These are phyloP conservation scores for Girardia tigrina DNA, from an alignment of 2,888 invertebrate genomes.

Conservation along the genomic window DNA sequence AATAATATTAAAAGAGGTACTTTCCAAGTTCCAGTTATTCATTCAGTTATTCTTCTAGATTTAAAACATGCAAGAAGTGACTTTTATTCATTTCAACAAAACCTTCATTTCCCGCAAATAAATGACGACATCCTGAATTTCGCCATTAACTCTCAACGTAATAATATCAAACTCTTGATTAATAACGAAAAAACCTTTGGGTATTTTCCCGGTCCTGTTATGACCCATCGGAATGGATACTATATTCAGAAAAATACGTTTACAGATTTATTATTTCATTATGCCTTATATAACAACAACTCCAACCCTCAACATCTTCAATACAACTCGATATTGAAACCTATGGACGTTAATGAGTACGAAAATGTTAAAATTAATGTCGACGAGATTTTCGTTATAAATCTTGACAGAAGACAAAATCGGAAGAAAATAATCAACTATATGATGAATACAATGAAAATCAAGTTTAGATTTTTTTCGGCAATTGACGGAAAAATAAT, in stretches of 20 bases:
- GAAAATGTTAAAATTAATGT: slow-evolving; percentile 29
- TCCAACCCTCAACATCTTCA: neutral
- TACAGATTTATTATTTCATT: neutral
- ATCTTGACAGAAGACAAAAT: slow-evolving; percentile 68
- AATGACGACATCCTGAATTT: slow-evolving; percentile 81
- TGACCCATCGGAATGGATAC: neutral
- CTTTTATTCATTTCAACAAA: slow-evolving; percentile 63
- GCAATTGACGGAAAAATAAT: slow-evolving; percentile 65
- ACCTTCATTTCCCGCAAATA: slow-evolving; percentile 58
- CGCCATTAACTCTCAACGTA: slow-evolving; percentile 64
- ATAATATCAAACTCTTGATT: slow-evolving; percentile 50
- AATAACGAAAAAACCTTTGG: slow-evolving; percentile 58
- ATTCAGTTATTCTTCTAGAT: slow-evolving; percentile 62
- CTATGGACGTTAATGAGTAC: neutral
- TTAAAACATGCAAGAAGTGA: slow-evolving; percentile 57
- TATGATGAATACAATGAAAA: slow-evolving; percentile 66
- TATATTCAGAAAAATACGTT: neutral
- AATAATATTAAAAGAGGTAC: slow-evolving; percentile 58
- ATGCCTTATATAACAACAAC: neutral
- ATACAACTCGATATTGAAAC: neutral
- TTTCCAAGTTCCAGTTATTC: slow-evolving; percentile 75
- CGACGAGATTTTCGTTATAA: slow-evolving; percentile 64
- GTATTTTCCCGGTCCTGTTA: slow-evolving; percentile 55
- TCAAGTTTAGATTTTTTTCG: slow-evolving; percentile 60
- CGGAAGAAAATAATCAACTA: slow-evolving; percentile 65